Percentiles rank a stretch among this genome's conserved stretches.
Conservation (phyloP, 2,888 invertebrate species). For the Arge pagana region DNA sequence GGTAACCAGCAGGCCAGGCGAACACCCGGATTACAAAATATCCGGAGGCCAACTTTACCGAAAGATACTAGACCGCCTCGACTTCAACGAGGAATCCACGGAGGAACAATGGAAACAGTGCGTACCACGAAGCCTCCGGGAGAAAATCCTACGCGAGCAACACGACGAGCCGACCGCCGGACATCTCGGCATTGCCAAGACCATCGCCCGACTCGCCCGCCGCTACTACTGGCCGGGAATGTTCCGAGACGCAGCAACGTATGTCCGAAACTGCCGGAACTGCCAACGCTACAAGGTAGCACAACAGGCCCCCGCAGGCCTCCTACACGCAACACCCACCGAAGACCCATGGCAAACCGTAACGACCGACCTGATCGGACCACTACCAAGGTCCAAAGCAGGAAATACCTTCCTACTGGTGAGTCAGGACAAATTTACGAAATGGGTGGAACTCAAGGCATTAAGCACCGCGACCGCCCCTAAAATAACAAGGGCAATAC, state of each 20-base stretch:
- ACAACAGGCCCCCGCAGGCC: neutral
- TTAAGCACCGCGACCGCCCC: no score
- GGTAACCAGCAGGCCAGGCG: no score
- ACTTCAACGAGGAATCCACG: slow-evolving; percentile 17
- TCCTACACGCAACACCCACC: no score
- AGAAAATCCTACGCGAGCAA: slow-evolving; percentile 5
- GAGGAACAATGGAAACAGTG: slow-evolving; percentile 25
- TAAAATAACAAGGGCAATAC: no score
- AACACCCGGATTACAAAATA: neutral
- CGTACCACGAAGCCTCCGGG: slow-evolving; percentile 6
- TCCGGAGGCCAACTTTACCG: slow-evolving; percentile 12
- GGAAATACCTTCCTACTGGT: no score
- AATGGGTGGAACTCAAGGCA: no score
- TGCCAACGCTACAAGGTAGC: slow-evolving; percentile 16
- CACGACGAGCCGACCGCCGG: slow-evolving; percentile 31
- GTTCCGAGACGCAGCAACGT: slow-evolving; percentile 20
- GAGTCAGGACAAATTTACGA: no score
- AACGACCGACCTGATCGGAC: no score
- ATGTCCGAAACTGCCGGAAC: slow-evolving; percentile 14
- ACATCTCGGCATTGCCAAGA: slow-evolving; percentile 31
- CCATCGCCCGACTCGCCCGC: slow-evolving; percentile 16
- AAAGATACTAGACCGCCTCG: slow-evolving; percentile 11
- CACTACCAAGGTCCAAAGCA: no score
- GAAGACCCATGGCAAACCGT: no score
- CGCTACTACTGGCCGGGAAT: slow-evolving; percentile 33